A percentile compares a stretch with the other conserved stretches of the same genome.
These are phyloP conservation scores for Lepus americanus DNA, from an alignment of 2,113 vertebrate species.

Conservation along the genomic window DNA sequence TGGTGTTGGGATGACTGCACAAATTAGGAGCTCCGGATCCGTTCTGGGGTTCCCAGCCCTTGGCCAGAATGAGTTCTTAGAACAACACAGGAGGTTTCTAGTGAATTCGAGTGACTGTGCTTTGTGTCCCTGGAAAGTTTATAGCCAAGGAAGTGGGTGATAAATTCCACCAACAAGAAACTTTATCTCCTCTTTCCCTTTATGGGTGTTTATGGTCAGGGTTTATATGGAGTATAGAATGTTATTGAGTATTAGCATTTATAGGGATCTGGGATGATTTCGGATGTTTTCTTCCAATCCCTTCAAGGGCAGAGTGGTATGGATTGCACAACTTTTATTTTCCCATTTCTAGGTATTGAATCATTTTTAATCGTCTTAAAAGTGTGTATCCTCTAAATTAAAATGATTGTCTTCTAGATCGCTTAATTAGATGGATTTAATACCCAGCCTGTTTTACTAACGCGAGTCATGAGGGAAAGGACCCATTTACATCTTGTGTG, in stretches of 20 bases:
- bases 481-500: neutral
- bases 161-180: neutral
- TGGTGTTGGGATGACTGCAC: neutral
- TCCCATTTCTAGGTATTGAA: neutral
- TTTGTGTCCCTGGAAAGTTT: neutral
- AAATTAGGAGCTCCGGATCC: neutral
- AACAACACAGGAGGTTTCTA: neutral
- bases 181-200: neutral
- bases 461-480: neutral
- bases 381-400: neutral
- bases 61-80: neutral
- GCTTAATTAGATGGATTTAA: neutral
- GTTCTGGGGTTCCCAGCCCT: neutral
- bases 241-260: neutral
- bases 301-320: neutral
- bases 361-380: neutral
- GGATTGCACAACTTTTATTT: neutral
- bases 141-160: neutral
- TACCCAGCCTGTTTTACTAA: neutral
- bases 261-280: neutral
- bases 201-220: neutral
- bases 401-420: conserved; percentile 23
- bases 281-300: neutral
- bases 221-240: neutral
- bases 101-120: neutral